phyloP scores from a whole-genome alignment of 2,888 invertebrate genomes.

The Pecten maximus region DNA sequence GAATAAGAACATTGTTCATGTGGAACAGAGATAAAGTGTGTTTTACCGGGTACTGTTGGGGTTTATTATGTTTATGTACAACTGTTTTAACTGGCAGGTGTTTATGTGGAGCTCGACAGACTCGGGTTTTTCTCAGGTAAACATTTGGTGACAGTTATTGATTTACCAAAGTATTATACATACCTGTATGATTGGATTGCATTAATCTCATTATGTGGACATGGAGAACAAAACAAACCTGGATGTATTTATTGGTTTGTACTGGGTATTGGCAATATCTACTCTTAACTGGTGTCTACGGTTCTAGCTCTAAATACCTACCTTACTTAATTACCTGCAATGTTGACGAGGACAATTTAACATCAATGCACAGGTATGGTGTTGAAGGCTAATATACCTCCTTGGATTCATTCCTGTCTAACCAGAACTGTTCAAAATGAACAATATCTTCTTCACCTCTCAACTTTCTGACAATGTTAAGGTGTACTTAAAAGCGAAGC shows the following conservation, averaged over 20 bases:
- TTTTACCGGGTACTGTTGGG: background rate
- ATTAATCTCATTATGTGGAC: background rate
- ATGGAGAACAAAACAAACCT: background rate
- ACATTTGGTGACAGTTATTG: constrained; percentile 13
- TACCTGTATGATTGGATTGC: background rate
- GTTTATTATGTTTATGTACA: background rate
- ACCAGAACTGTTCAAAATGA: background rate
- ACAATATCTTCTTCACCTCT: background rate
- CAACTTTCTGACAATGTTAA: too few relatives aligned
- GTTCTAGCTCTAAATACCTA: background rate
- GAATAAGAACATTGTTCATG: constrained; percentile 15
- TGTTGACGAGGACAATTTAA: background rate
- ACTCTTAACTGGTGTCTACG: background rate
- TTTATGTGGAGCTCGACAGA: constrained; percentile 29
- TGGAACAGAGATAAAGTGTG: background rate
- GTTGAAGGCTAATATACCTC: background rate
- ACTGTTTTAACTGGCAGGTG: constrained; percentile 18
- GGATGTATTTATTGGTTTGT: background rate
- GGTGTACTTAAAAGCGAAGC: background rate
- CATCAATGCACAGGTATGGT: background rate
- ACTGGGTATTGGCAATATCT: background rate
- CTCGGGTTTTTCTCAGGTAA: constrained; percentile 35
- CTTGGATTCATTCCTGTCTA: background rate
- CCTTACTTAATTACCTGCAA: background rate
- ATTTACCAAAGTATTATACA: background rate